Evolutionary conservation across 2,888 invertebrate genomes (phyloP).

Genomic region (Drosophila infuscata): DNA sequence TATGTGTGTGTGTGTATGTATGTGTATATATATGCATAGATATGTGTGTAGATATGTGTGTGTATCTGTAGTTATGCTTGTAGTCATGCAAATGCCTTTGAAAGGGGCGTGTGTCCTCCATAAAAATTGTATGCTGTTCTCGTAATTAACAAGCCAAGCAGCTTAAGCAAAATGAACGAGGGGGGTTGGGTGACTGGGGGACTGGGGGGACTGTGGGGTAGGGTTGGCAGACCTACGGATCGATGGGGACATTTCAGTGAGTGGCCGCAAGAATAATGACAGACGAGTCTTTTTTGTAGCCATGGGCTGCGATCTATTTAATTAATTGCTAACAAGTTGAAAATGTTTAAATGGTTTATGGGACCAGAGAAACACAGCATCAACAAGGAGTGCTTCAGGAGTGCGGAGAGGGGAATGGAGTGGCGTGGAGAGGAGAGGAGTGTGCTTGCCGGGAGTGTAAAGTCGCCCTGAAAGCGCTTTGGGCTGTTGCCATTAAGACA

Average conservation of each 20-base stretch:
- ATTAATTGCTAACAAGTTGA: slow-evolving; percentile 81
- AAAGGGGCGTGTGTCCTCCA: slow-evolving; percentile 78
- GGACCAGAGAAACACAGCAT: slow-evolving; percentile 26
- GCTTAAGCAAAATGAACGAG: neutral
- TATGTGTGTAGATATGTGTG: neutral
- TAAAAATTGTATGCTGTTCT: slow-evolving; percentile 69
- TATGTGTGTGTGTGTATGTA: neutral
- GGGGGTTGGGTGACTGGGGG: neutral
- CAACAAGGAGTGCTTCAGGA: neutral
- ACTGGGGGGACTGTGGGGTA: neutral
- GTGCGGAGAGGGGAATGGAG: neutral
- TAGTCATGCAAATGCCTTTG: slow-evolving; percentile 67
- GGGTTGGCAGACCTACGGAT: slow-evolving; percentile 10
- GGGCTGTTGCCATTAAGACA: slow-evolving; percentile 69
- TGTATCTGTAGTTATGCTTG: neutral
- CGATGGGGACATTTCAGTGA: slow-evolving; percentile 59
- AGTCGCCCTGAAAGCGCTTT: slow-evolving; percentile 60
- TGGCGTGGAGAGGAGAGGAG: neutral
- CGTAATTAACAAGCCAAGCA: slow-evolving; percentile 62
- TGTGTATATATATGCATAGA: neutral
- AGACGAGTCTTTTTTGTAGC: slow-evolving; percentile 53
- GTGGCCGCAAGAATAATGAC: slow-evolving; percentile 69
- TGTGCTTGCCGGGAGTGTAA: neutral
- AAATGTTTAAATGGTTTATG: slow-evolving; percentile 81
- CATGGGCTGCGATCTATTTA: slow-evolving; percentile 77